Evolutionary conservation across 2,113 vertebrate species (phyloP).

Genomic region (Addax nasomaculatus): DNA sequence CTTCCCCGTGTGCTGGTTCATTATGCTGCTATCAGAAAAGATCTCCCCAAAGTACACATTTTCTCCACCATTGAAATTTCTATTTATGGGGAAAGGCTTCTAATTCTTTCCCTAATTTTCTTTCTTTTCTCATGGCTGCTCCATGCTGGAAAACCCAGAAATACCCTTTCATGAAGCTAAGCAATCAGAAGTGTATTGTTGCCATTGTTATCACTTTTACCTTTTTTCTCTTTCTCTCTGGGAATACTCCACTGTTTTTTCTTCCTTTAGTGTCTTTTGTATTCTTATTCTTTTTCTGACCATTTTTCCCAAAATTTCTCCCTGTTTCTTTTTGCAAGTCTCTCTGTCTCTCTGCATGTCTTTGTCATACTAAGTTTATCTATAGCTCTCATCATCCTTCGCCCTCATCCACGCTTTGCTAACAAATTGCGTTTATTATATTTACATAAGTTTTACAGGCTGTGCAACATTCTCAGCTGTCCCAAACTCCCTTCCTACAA

Average conservation of each 20-base stretch:
- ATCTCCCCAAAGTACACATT: neutral
- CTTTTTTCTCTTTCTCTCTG: neutral
- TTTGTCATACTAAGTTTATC: neutral
- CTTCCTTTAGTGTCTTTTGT: too few species aligned
- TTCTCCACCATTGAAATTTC: neutral
- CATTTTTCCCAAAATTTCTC: neutral
- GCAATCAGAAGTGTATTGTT: neutral
- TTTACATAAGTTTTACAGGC: neutral
- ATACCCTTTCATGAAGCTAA: neutral
- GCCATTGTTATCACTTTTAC: neutral
- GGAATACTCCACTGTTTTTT: neutral
- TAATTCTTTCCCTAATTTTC: neutral
- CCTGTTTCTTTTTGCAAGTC: neutral
- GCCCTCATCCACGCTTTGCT: neutral
- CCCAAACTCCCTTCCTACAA: neutral
- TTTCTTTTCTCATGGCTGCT: neutral
- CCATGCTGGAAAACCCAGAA: neutral
- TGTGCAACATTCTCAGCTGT: neutral
- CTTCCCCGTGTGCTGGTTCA: neutral
- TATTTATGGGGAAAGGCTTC: neutral
- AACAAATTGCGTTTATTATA: neutral
- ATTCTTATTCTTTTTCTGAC: neutral
- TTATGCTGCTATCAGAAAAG: neutral
- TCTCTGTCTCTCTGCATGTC: neutral
- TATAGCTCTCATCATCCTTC: neutral